Percentiles rank a stretch among this genome's conserved stretches.
phyloP scores from a whole-genome alignment of 2,113 vertebrate species.

The Crotalus helleri region DNA sequence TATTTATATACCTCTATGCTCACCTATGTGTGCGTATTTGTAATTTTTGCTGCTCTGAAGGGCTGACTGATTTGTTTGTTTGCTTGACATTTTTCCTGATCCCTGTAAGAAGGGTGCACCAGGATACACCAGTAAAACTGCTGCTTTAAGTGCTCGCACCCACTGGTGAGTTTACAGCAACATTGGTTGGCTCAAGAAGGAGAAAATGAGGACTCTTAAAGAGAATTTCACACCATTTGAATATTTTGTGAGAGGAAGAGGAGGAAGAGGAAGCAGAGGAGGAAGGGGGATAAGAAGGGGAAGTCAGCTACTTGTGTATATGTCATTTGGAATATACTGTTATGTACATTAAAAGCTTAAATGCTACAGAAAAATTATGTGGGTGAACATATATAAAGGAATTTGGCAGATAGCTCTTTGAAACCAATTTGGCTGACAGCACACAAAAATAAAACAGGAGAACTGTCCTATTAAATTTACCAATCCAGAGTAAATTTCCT shows the following conservation, averaged over 20 bases:
- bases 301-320: not conserved
- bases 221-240: not conserved
- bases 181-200: not conserved
- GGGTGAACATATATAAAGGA: not conserved
- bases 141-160: not conserved
- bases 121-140: not conserved
- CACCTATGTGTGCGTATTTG: not conserved
- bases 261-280: not conserved
- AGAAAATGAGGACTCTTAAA: not conserved
- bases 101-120: not conserved
- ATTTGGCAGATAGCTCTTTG: not conserved
- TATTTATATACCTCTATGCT: not conserved
- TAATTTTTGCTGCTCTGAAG: not conserved
- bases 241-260: not conserved
- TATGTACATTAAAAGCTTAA: not conserved
- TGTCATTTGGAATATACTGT: not conserved
- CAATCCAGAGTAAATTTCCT: not conserved
- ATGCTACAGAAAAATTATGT: not conserved
- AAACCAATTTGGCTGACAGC: not conserved
- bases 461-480: not conserved
- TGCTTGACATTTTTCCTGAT: not conserved
- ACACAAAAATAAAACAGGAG: conserved; percentile 7
- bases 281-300: not conserved
- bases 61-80: not conserved
- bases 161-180: not conserved